These are phyloP conservation scores for Frieseomelitta varia DNA, from an alignment of 1,140 invertebrate genomes.

Conservation along the genomic window DNA sequence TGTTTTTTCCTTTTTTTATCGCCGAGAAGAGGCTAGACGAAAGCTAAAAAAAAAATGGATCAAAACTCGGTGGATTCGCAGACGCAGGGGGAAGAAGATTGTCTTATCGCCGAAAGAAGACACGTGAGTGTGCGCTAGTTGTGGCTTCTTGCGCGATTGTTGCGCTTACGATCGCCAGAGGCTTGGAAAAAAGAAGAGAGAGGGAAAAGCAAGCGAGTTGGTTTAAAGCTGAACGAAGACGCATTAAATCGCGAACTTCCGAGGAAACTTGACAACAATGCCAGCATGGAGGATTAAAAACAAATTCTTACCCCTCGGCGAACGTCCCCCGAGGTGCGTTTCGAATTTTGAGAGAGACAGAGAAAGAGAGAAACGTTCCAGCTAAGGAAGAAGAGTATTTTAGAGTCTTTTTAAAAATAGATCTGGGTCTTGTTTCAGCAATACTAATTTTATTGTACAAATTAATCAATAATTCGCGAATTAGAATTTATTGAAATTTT, in stretches of 20 bases:
- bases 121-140: not conserved
- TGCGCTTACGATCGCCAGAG: slow-evolving; percentile 10
- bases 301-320: not conserved
- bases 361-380: not conserved
- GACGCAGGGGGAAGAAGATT: not conserved
- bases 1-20: not conserved
- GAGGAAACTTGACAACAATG: slow-evolving; percentile 28
- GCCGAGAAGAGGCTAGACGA: not conserved
- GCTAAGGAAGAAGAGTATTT: not conserved
- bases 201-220: not conserved
- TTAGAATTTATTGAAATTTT: not conserved
- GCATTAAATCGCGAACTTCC: slow-evolving; percentile 18
- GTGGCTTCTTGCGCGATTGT: slow-evolving; percentile 1
- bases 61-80: not conserved
- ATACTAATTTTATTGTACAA: not conserved
- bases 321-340: slow-evolving; percentile 2
- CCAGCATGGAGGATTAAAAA: slow-evolving; percentile 34
- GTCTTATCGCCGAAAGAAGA: slow-evolving; percentile 15
- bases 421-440: not conserved
- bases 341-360: not conserved
- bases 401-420: not conserved
- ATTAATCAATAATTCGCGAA: not conserved
- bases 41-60: not conserved
- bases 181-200: not conserved
- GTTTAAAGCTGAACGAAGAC: slow-evolving; percentile 37